These are phyloP conservation scores for Drosophila ananassae DNA, from an alignment of 1,140 invertebrate genomes.

Conservation along the genomic window DNA sequence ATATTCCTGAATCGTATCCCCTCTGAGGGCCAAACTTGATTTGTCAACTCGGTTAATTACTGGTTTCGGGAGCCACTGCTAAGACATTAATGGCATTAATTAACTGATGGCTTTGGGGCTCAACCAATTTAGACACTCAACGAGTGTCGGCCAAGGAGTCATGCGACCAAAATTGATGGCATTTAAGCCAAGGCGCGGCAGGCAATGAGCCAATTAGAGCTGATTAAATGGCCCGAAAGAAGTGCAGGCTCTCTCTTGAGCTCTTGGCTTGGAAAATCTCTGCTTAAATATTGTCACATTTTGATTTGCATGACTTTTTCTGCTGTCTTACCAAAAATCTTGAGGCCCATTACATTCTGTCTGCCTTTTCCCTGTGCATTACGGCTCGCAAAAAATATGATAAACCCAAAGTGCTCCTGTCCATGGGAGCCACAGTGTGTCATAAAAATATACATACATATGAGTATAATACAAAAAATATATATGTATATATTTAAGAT, in stretches of 20 bases:
- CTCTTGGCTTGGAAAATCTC: slow-evolving; percentile 1
- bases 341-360: background rate
- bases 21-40: slow-evolving; percentile 42
- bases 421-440: slow-evolving; percentile 19
- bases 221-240: slow-evolving; percentile 34
- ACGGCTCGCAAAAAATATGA: slow-evolving; percentile 25
- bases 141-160: slow-evolving; percentile 6
- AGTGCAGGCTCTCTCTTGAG: background rate
- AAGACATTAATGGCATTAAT: slow-evolving; percentile 70
- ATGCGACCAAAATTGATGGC: slow-evolving; percentile 27
- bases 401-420: slow-evolving; percentile 30
- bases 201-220: slow-evolving; percentile 31
- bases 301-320: slow-evolving; percentile 30
- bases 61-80: slow-evolving; percentile 49
- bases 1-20: background rate
- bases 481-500: background rate
- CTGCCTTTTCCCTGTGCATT: slow-evolving; percentile 1
- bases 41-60: slow-evolving; percentile 75
- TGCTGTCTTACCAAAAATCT: slow-evolving; percentile 10
- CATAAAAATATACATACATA: slow-evolving; percentile 39
- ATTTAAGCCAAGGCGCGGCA: slow-evolving; percentile 12
- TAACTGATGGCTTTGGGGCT: slow-evolving; percentile 65
- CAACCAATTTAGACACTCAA: slow-evolving; percentile 37
- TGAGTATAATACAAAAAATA: background rate
- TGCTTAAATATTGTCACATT: slow-evolving; percentile 32